Conservation (phyloP, 2,113 vertebrate species). For the Megaptera novaeangliae region DNA sequence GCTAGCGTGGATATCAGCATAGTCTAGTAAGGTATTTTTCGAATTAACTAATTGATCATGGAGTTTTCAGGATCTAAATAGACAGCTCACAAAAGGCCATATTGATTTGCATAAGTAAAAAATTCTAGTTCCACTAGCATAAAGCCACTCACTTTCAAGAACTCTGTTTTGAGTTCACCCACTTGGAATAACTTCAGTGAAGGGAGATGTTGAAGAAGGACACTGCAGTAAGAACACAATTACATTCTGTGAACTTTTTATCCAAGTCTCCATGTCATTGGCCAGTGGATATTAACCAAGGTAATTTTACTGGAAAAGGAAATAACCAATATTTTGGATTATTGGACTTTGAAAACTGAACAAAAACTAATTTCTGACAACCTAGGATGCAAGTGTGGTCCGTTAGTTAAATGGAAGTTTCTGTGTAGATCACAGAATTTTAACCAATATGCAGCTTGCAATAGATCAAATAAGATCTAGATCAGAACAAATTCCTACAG, state of each 20-base stretch:
- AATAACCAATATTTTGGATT: neutral
- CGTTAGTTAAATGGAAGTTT: neutral
- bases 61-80: neutral
- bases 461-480: neutral
- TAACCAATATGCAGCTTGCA: neutral
- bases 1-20: no score
- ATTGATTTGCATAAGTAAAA: neutral
- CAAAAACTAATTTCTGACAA: neutral
- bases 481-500: neutral
- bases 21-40: neutral
- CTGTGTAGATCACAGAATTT: neutral
- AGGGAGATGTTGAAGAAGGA: neutral
- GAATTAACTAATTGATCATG: neutral
- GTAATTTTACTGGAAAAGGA: neutral
- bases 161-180: neutral
- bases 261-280: neutral
- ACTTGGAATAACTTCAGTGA: neutral
- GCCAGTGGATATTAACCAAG: neutral
- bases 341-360: neutral
- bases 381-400: neutral
- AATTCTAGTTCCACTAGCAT: neutral
- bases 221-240: neutral
- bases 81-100: neutral
- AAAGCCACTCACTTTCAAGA: neutral
- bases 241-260: neutral